phyloP scores from a whole-genome alignment of 2,797 vertebrate genomes.

The Chrosomus eos region DNA sequence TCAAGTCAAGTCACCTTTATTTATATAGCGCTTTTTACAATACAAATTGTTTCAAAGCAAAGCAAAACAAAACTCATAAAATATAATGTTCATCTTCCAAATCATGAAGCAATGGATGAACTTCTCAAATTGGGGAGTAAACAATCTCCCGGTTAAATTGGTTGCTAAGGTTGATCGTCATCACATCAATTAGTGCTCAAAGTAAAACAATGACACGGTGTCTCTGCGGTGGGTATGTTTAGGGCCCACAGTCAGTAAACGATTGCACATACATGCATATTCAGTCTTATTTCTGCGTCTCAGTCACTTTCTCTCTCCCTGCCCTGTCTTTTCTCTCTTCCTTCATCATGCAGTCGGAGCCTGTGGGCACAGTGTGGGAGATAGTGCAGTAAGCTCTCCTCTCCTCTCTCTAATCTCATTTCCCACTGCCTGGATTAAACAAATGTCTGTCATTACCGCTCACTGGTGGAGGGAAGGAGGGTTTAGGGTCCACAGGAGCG shows the following conservation, averaged over 20 bases:
- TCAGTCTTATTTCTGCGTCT: conserved; percentile 23
- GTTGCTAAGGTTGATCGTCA: neutral
- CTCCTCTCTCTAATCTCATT: conserved; percentile 68
- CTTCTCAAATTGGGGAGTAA: neutral
- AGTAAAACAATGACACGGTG: conserved; percentile 11
- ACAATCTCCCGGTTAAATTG: neutral
- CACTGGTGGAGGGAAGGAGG: conserved; percentile 70
- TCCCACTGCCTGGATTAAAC: conserved; percentile 70
- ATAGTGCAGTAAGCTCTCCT: conserved; percentile 53
- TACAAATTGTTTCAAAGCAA: too few species aligned
- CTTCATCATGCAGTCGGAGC: conserved; percentile 49
- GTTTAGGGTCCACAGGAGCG: conserved; percentile 58
- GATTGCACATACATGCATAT: conserved; percentile 20
- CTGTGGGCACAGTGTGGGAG: conserved; percentile 54
- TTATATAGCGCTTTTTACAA: too few species aligned
- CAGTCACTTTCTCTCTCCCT: conserved; percentile 26
- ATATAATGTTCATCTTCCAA: neutral
- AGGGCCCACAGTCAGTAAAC: conserved; percentile 21
- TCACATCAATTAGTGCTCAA: neutral
- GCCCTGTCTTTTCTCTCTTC: conserved; percentile 19
- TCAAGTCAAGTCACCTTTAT: too few species aligned
- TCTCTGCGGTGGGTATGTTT: conserved; percentile 17
- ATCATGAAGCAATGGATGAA: neutral
- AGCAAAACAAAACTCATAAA: conserved; percentile 2
- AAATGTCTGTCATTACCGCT: conserved; percentile 71